Percentiles rank a stretch among this genome's conserved stretches.
phyloP scores from a whole-genome alignment of 2,113 vertebrate species.

The Trichechus manatus region DNA sequence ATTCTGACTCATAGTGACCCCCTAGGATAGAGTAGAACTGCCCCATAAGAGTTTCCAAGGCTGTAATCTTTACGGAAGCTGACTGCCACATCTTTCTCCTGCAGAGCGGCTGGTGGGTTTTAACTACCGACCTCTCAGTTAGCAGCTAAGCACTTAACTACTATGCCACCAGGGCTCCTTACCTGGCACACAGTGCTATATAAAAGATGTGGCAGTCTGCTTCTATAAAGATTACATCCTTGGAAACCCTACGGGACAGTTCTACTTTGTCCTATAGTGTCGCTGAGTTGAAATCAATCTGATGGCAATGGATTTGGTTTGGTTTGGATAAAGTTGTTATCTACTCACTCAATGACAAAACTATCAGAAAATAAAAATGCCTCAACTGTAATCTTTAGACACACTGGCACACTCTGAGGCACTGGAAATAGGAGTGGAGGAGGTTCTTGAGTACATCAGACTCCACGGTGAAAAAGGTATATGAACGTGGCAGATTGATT shows the following conservation, averaged over 20 bases:
- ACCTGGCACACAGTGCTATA: not conserved
- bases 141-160: not conserved
- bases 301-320: not conserved
- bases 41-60: not conserved
- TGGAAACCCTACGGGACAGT: no score
- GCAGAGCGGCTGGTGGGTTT: not conserved
- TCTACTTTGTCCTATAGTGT: not conserved
- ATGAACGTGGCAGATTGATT: not conserved
- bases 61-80: not conserved
- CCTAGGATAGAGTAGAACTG: not conserved
- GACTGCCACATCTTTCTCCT: not conserved
- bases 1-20: not conserved
- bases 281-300: not conserved
- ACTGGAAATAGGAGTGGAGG: fast-evolving
- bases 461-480: not conserved
- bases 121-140: not conserved
- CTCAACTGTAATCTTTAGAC: not conserved
- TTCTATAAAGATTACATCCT: no score
- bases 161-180: not conserved
- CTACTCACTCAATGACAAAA: constrained; percentile 24
- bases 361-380: constrained; percentile 40
- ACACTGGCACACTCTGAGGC: not conserved
- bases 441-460: not conserved
- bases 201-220: not conserved
- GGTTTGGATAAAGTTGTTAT: not conserved